These are phyloP conservation scores for Drosophila equinoxialis DNA, from an alignment of 1,140 invertebrate species.

Conservation along the genomic window DNA sequence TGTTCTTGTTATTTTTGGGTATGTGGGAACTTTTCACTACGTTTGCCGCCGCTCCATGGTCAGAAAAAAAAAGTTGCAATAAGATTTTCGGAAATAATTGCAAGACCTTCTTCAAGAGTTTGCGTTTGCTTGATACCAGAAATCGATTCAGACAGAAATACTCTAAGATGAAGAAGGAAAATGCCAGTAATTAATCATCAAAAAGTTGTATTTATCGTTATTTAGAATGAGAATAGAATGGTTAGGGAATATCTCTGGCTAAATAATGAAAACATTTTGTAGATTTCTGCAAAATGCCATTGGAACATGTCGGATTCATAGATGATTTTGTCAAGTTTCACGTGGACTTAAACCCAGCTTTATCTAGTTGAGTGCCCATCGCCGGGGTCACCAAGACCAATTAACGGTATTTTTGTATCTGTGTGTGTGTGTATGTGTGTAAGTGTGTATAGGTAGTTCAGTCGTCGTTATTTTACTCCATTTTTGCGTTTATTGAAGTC, in stretches of 20 bases:
- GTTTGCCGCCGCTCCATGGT: not conserved
- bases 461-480: slow-evolving; percentile 42
- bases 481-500: slow-evolving; percentile 24
- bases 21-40: slow-evolving; percentile 5
- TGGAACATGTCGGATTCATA: too few species aligned
- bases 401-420: not conserved
- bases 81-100: slow-evolving; percentile 7
- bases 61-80: slow-evolving; percentile 1
- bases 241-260: too few species aligned
- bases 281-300: too few species aligned
- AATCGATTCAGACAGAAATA: not conserved
- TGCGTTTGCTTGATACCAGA: not conserved
- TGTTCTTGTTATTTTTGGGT: not conserved
- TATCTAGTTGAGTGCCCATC: too few species aligned
- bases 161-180: not conserved
- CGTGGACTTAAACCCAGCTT: not conserved
- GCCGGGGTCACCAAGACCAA: slow-evolving; percentile 10
- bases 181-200: too few species aligned
- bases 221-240: too few species aligned
- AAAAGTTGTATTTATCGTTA: too few species aligned
- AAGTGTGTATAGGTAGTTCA: slow-evolving; percentile 35
- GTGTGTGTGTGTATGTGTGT: not conserved
- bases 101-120: slow-evolving; percentile 4
- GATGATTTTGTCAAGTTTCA: too few species aligned
- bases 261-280: too few species aligned